Percentiles rank a stretch among this genome's conserved stretches.
Conservation (phyloP, 2,797 vertebrate species). For the Enteromius paludinosus region DNA sequence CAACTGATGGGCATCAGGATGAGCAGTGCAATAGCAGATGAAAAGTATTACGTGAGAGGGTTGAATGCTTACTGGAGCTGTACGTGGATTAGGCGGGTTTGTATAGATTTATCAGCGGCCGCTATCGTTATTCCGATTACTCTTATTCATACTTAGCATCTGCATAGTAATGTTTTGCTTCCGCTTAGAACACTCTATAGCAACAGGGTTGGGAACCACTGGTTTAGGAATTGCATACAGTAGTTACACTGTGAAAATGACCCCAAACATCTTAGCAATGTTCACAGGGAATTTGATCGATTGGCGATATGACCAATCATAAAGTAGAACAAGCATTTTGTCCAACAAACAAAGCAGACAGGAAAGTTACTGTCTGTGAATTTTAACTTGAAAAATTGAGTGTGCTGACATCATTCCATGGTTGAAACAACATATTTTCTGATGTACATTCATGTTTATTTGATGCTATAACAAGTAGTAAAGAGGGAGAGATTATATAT, state of each 20-base stretch:
- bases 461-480: not conserved
- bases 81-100: not conserved
- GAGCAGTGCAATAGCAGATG: conserved; percentile 15
- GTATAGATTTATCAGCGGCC: conserved; percentile 5
- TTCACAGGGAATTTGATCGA: not conserved
- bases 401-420: not conserved
- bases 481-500: too few relatives aligned
- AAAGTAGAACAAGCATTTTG: not conserved
- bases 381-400: not conserved
- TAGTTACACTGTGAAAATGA: not conserved
- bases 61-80: not conserved
- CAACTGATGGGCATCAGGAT: conserved; percentile 15
- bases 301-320: not conserved
- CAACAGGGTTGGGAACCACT: not conserved
- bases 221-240: not conserved
- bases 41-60: conserved; percentile 21
- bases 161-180: not conserved
- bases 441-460: not conserved
- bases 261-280: not conserved
- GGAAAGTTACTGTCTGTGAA: not conserved
- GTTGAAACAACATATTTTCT: not conserved
- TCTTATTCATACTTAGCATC: not conserved
- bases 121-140: too few relatives aligned
- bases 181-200: not conserved
- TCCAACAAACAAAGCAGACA: not conserved